Conservation (phyloP, 2,797 vertebrate species). For the Alfaro cultratus region DNA sequence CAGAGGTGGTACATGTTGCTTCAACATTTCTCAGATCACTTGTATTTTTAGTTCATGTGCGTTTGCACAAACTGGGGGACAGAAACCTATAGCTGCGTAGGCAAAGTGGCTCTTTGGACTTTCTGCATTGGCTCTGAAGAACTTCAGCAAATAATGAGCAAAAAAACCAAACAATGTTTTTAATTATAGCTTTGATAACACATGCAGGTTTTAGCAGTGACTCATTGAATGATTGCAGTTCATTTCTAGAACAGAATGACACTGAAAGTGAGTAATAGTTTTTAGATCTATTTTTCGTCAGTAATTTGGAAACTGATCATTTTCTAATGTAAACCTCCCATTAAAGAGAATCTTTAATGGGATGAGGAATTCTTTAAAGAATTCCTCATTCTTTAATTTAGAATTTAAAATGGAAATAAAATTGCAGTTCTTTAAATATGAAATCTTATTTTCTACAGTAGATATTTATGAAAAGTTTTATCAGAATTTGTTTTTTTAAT, state of each 20-base stretch:
- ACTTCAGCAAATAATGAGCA: background rate
- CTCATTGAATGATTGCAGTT: background rate
- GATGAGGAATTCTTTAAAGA: too few species aligned
- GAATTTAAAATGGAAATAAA: background rate
- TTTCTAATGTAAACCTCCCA: background rate
- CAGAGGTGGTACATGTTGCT: background rate
- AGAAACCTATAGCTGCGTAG: background rate
- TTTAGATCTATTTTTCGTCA: background rate
- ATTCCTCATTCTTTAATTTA: background rate
- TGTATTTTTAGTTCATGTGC: background rate
- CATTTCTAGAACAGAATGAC: background rate
- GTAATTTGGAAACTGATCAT: background rate
- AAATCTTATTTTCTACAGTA: background rate
- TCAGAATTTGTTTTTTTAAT: background rate
- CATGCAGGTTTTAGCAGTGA: background rate
- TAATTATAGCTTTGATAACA: background rate
- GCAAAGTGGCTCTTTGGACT: background rate
- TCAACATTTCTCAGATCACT: background rate
- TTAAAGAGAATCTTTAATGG: background rate
- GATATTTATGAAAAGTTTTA: background rate
- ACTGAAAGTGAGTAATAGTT: background rate
- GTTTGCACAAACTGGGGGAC: background rate
- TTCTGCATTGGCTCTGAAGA: background rate
- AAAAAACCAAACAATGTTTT: background rate
- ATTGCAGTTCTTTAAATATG: background rate